These are phyloP conservation scores for Apostichopus japonicus DNA, from an alignment of 35 echinoderm and acorn worm species.

Conservation along the genomic window DNA sequence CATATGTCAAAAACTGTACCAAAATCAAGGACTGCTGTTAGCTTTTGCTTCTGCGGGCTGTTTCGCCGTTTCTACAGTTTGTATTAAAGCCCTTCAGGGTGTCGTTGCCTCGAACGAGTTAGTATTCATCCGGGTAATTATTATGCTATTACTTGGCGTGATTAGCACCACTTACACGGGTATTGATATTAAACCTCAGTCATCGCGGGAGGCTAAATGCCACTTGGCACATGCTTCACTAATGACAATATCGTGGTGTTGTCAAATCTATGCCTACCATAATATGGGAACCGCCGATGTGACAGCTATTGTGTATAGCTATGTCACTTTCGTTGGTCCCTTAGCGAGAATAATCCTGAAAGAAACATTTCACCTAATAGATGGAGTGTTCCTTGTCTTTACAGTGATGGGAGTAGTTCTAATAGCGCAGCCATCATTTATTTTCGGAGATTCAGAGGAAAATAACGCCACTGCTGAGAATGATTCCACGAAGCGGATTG, in stretches of 20 bases:
- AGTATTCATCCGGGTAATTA: background rate
- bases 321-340: background rate
- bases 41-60: background rate
- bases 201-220: background rate
- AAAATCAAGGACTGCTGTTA: background rate
- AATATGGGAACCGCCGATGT: background rate
- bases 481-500: background rate
- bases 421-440: background rate
- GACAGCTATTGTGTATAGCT: background rate
- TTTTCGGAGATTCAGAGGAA: background rate
- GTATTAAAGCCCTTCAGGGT: background rate
- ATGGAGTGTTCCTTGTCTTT: background rate
- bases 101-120: background rate
- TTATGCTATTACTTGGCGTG: background rate
- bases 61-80: background rate
- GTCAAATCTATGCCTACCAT: background rate
- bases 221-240: background rate
- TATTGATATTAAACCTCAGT: background rate
- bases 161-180: background rate
- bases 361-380: background rate
- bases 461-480: background rate
- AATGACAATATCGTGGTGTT: background rate
- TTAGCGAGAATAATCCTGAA: background rate
- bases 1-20: background rate
- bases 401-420: background rate